phyloP scores from a whole-genome alignment of 2,113 vertebrate genomes.

The Callocephalon fimbriatum region DNA sequence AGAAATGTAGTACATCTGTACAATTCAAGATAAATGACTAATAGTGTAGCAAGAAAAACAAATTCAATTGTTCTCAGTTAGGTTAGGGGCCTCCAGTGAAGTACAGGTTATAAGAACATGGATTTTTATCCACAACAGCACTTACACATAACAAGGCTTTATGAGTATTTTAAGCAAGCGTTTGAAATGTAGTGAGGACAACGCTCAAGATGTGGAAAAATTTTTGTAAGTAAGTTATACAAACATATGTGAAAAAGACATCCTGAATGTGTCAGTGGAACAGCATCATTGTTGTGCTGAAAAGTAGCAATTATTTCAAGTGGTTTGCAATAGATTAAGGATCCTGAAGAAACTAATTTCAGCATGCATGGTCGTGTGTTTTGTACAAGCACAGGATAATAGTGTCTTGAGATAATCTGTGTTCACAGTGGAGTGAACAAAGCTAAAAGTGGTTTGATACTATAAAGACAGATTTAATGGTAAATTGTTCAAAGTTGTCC shows the following conservation, averaged over 20 bases:
- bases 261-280: neutral
- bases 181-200: neutral
- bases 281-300: rapidly evolving
- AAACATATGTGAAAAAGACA: neutral
- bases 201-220: neutral
- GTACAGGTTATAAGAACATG: neutral
- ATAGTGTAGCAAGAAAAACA: neutral
- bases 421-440: neutral
- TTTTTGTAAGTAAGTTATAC: neutral
- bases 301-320: neutral
- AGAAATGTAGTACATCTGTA: neutral
- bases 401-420: neutral
- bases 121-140: neutral
- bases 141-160: neutral
- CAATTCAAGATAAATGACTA: neutral
- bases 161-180: neutral
- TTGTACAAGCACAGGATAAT: neutral
- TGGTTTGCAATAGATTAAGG: neutral
- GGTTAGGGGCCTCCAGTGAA: neutral
- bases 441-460: neutral
- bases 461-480: neutral
- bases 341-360: neutral
- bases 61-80: neutral
- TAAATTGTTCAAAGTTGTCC: neutral
- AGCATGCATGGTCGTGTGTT: neutral